phyloP scores from a whole-genome alignment of 2,888 invertebrate genomes.

The Drosophila lacicola region DNA sequence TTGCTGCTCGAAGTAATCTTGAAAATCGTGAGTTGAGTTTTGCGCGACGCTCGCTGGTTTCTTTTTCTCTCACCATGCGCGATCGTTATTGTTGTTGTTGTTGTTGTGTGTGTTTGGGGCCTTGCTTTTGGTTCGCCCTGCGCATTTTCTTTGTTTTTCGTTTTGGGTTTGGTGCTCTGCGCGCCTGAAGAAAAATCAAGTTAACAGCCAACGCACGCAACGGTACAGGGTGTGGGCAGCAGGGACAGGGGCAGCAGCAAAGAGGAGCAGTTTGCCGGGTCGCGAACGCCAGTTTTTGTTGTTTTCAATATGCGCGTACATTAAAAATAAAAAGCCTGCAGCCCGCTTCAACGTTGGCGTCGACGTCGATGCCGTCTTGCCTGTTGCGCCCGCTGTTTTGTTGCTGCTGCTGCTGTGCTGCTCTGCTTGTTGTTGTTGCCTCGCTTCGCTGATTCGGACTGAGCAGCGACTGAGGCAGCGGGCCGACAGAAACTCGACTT shows the following conservation, averaged over 20 bases:
- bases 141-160: constrained; percentile 79
- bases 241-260: constrained; percentile 9
- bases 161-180: constrained; percentile 33
- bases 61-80: constrained; percentile 45
- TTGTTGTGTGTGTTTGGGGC: constrained; percentile 34
- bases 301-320: constrained; percentile 55
- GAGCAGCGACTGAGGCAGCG: constrained; percentile 38
- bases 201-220: constrained; percentile 74
- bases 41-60: constrained; percentile 48
- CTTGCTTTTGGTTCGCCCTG: constrained; percentile 60
- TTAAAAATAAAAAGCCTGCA: constrained; percentile 69
- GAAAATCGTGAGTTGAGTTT: constrained; percentile 77
- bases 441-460: constrained; percentile 73
- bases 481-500: constrained; percentile 70
- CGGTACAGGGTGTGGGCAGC: constrained; percentile 33
- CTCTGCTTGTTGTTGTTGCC: constrained; percentile 50
- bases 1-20: constrained; percentile 66
- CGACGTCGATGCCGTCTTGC: constrained; percentile 24
- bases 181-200: constrained; percentile 77
- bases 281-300: constrained; percentile 52
- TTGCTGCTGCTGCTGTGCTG: constrained; percentile 38
- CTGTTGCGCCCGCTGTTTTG: constrained; percentile 39
- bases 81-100: constrained; percentile 11
- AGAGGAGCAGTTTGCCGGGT: constrained; percentile 50
- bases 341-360: constrained; percentile 30